Base-by-base conservation (phyloP, 2,888 invertebrate genomes). In the Lithosia quadra region DNA sequence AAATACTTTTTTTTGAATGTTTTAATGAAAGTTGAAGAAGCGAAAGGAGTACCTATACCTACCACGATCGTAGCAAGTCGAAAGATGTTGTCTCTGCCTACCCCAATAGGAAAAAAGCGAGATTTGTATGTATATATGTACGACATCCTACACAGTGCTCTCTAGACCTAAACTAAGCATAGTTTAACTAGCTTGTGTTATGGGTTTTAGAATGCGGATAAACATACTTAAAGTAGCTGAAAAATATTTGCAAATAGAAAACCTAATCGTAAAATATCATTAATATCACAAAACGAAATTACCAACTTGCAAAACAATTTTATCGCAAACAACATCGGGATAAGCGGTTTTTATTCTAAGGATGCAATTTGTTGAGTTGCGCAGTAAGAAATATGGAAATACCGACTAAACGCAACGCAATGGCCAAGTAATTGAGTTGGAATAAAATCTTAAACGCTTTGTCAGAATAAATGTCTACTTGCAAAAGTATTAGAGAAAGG, bases 401-500 rank as follows among this genome's bases (percentile, higher is more conserved):
- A 67, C 63, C 57, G 34, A 33, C 60, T 66, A 43, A 73, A 63
- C 61, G 65, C 67, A 55, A 57, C 68, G 66, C 65, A 66, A 65
- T 61, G 62, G 62, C 58, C 49, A 76, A 72, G 79, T 79, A 76
- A 79, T 79, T 70, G 79, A 72, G 72, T 70, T 74, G 72, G 63
- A 76, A 72, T 76, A 71, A 72, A 79, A 74, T 76, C 69, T 76
- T 74, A 72, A 79, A 67, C 64, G 72, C 57, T 74, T 60, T 67
- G 69, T 61, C 68, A 39, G 67, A 72, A 67, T 76, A 77, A 79
- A 76, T 64, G 39, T 59, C 34, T 62, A 66, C 55, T 43, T 62
- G 64, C 53, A n/a, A 60, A 24, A 53, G 33, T 24, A 24, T 55
- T 66, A 33, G 24, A 13, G 24, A 13, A 58, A 53, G 36, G 22